These are phyloP conservation scores for Chymomyza procnemis DNA, from an alignment of 2,888 invertebrate genomes.

Conservation along the genomic window DNA sequence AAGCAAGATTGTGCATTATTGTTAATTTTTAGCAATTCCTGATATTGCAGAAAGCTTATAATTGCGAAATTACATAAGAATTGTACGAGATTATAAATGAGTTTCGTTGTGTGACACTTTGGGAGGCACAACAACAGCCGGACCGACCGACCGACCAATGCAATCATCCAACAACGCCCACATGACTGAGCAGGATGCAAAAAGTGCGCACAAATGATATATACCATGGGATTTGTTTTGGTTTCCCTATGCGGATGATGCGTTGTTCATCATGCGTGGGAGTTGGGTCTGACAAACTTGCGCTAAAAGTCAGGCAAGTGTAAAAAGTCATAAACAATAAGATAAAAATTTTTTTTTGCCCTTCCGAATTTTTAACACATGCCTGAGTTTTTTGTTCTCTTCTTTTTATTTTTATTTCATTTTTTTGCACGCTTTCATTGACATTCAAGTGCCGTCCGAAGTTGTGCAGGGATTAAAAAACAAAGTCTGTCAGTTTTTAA, in stretches of 20 bases:
- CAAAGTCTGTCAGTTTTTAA: background rate
- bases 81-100: conserved; percentile 46
- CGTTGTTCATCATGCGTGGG: conserved; percentile 32
- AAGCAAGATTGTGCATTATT: conserved; percentile 35
- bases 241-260: background rate
- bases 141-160: background rate
- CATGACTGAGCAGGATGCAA: conserved; percentile 33
- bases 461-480: background rate
- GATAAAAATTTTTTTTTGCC: conserved; percentile 12
- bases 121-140: background rate
- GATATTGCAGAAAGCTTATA: conserved; percentile 42
- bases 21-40: conserved; percentile 56
- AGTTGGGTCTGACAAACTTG: conserved; percentile 33
- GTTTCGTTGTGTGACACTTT: conserved; percentile 16
- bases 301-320: conserved; percentile 52
- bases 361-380: conserved; percentile 29
- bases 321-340: conserved; percentile 43
- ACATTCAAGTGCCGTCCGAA: background rate
- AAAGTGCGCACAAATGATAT: background rate
- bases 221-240: background rate
- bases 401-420: too few species aligned
- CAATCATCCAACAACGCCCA: conserved; percentile 31
- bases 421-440: conserved; percentile 4
- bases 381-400: conserved; percentile 9
- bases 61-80: conserved; percentile 48